These are phyloP conservation scores for Lepidochrysops patricia DNA, from an alignment of 2,888 invertebrate species.

Conservation along the genomic window DNA sequence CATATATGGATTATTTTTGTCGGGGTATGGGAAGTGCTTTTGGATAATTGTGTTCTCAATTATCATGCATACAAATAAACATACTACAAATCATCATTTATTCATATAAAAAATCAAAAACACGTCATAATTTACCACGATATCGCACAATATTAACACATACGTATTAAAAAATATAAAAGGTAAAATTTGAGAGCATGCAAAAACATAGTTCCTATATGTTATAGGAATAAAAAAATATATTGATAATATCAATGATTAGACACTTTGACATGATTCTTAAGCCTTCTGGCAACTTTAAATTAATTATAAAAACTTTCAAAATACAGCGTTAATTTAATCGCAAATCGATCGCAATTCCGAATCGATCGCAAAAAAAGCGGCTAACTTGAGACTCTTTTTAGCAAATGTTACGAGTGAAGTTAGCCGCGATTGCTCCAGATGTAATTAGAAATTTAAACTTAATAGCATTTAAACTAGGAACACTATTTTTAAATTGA, in stretches of 20 bases:
- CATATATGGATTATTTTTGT: no score
- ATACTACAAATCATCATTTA: background rate
- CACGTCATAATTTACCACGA: background rate
- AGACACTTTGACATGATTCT: background rate
- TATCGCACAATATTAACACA: background rate
- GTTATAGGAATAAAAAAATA: background rate
- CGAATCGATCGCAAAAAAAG: no score
- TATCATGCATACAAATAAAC: background rate
- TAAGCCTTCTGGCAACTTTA: background rate
- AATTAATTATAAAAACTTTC: background rate
- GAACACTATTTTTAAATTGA: background rate
- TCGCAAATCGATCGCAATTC: background rate
- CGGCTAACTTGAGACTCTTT: background rate
- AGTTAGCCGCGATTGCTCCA: background rate
- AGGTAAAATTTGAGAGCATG: background rate
- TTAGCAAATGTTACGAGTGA: background rate
- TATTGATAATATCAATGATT: background rate
- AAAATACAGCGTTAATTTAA: background rate
- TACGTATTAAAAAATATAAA: background rate
- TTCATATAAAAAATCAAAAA: background rate
- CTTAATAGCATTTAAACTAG: background rate
- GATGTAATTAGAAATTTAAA: background rate
- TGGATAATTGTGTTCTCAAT: no score
- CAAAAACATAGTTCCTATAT: background rate
- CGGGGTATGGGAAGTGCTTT: no score